Conservation (phyloP, 2,113 vertebrate species). For the Lipophrys pholis region DNA sequence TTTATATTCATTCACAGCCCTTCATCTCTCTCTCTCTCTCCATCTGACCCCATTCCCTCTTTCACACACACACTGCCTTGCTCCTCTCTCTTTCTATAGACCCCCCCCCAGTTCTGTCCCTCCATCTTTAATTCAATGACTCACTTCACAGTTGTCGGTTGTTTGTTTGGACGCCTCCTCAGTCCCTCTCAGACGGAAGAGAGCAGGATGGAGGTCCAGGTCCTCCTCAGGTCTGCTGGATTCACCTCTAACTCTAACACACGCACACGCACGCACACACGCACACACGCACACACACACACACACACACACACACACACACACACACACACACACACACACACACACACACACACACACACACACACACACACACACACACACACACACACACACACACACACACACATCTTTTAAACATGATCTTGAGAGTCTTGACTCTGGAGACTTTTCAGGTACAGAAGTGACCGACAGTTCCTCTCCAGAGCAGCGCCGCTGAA, state of each 20-base stretch:
- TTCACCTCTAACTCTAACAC: not conserved
- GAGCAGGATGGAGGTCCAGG: not conserved
- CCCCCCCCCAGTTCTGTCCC: constrained; percentile 8
- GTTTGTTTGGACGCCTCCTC: constrained; percentile 64
- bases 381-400: too few relatives aligned
- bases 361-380: too few relatives aligned
- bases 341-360: too few relatives aligned
- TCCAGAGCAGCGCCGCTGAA: too few relatives aligned
- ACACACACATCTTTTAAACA: too few relatives aligned
- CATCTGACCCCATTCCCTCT: constrained; percentile 24
- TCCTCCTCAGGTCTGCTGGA: not conserved
- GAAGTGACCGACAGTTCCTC: too few relatives aligned
- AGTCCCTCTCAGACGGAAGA: constrained; percentile 53
- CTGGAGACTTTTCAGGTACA: too few relatives aligned
- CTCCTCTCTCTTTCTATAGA: constrained; percentile 18
- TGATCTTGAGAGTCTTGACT: too few relatives aligned
- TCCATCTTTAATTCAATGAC: constrained; percentile 71
- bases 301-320: too few relatives aligned
- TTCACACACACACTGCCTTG: constrained; percentile 3
- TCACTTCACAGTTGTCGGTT: constrained; percentile 75
- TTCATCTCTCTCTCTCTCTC: constrained; percentile 22
- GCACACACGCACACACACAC: too few relatives aligned
- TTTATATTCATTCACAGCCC: constrained; percentile 15
- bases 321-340: too few relatives aligned
- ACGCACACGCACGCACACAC: too few relatives aligned